phyloP scores from a whole-genome alignment of 2,113 vertebrate species.

The Myiagra hebetior region DNA sequence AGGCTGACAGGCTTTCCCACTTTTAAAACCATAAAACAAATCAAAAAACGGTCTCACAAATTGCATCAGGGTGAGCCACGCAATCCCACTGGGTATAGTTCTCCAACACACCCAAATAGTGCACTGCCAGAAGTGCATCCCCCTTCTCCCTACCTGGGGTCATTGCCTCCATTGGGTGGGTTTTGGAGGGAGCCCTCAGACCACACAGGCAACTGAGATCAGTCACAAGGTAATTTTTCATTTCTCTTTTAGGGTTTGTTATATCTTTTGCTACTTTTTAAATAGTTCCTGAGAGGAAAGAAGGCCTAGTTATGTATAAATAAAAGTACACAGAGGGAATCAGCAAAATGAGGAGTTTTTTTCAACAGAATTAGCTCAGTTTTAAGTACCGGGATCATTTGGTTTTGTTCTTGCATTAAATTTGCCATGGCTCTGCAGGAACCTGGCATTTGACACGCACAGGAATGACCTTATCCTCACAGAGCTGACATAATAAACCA shows the following conservation, averaged over 20 bases:
- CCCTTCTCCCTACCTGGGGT: background rate
- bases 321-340: background rate
- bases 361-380: background rate
- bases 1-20: background rate
- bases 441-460: background rate
- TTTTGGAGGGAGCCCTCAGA: background rate
- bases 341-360: background rate
- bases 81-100: background rate
- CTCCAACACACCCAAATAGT: background rate
- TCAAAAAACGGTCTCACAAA: background rate
- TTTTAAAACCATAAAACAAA: background rate
- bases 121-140: background rate
- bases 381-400: background rate
- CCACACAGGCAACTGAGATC: background rate
- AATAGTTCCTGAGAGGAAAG: background rate
- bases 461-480: background rate
- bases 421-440: background rate
- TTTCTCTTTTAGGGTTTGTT: background rate
- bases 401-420: background rate
- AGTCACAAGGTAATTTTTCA: background rate
- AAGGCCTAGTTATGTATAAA: background rate
- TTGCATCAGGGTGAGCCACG: background rate
- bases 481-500: conserved; percentile 12
- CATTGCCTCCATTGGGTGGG: background rate
- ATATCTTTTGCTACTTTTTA: background rate